Base-by-base conservation (phyloP, 2,888 invertebrate genomes). In the Nineta flava region DNA sequence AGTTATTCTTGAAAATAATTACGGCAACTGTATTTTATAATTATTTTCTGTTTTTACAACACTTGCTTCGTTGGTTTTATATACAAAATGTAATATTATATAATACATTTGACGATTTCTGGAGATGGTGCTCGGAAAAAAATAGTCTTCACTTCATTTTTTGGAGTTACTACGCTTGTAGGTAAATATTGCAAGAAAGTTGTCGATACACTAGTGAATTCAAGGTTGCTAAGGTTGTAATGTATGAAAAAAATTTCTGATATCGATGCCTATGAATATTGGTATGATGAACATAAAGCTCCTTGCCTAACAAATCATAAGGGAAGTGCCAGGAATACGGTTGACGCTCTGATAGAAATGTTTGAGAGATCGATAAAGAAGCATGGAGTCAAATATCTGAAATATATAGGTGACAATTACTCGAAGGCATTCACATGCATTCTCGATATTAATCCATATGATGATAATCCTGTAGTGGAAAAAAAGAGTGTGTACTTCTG, bases 81-180 rank as follows among this genome's bases (percentile, higher is more conserved):
- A 50, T 40, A 9, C 47, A 3, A 47, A 1, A 40, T 47, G 47
- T 31, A 47, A 47, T 2, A 40, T 16, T 15, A 16, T 43, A 4
- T 16, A 16, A 44, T 17, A 16, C 42, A 55, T 53, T 57, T 58
- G 43, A 57, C 54, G 52, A 55, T 58, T 41, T 58, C 55, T 15
- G 57, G 57, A 42, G 58, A 59, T 54, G 56, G 55, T 49, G 53
- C 55, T 1, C 57, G 57, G 56, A 55, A 57, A 16, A 57, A 57
- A 44, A 55, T 55, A 9, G 56, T 55, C n/a, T 56, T 53, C 46
- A 53, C 26, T 32, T 57, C 56, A 12, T 46, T 59, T 43, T 58
- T 48, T 52, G 56, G 57, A 10, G 53, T 55, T 17, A 51, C 53
- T 41, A 53, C 54, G 21, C 53, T 54, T 38, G 50, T 51, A 17